Base-by-base conservation (phyloP, 2,113 vertebrate species). In the Pandion haliaetus region DNA sequence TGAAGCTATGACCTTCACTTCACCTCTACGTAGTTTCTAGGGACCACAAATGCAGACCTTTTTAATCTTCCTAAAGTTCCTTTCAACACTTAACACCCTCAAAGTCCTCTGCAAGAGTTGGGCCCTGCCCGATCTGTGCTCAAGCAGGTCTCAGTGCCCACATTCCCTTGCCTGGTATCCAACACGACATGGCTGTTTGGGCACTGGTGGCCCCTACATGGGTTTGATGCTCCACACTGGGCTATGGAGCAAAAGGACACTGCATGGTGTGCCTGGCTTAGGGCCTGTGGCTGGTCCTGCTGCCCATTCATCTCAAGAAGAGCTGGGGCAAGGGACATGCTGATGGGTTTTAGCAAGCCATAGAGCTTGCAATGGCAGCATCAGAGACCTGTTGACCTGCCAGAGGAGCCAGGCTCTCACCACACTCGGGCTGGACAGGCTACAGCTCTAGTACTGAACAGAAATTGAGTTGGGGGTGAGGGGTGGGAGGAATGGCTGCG, bases 101-200 rank as follows among this genome's bases (percentile, higher is more conserved):
- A 5, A 2, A 4, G 23, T 21, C 14, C 29, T 50, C 71, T 23
- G 45, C 18, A 50, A 73, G 54, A 0, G 0, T 0, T 13, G 45
- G 29, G 70, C 21, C 15, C 19, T 59, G 47, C n/a, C 50, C 0
- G 3, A 18, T 15, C 20, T 18, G 34, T 5, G n/a, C 73, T 54
- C 19, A 9, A 13, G 62, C 52, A 61, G 62, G 18, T 24, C 34
- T 71, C 42, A 4, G 29, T 8, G 24, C 54, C n/a, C 38, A 19
- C 7, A 0, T 16, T 42, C 10, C 24, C 32, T 17, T n/a, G 34
- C 69, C 45, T 14, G 32, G 18, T 10, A 58, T n/a, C 44, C 32
- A 17, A 7, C 26, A 4, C 0, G 1, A 10, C 0, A 0, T 3
- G 24, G 82, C 52, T 44, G 2, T 32, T 45, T 10, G 34, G 34